Conservation (phyloP, 2,113 vertebrate genomes). For the Gobius niger region DNA sequence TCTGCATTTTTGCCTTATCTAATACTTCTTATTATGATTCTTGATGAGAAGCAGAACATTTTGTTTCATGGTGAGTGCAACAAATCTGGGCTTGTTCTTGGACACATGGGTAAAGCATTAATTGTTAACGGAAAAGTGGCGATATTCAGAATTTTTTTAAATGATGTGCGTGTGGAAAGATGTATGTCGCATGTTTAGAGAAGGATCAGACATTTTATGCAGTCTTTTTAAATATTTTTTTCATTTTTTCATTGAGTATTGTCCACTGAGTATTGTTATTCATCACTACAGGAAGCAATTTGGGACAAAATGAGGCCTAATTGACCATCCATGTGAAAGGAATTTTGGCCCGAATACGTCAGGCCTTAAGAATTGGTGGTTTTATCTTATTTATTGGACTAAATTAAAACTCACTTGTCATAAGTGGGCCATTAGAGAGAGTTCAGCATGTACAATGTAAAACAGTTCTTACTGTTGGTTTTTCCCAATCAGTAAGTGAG, state of each 20-base stretch:
- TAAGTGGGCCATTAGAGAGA: neutral
- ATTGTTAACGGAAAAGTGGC: too few species aligned
- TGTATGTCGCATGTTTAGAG: neutral
- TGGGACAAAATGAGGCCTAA: conserved; percentile 80
- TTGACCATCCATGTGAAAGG: conserved; percentile 74
- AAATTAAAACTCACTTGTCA: too few species aligned
- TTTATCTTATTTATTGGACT: conserved; percentile 21
- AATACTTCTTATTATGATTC: too few species aligned
- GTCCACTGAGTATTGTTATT: conserved; percentile 72
- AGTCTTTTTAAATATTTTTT: conserved; percentile 69
- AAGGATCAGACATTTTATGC: conserved; percentile 44
- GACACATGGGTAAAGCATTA: conserved; percentile 22
- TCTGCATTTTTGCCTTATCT: too few species aligned
- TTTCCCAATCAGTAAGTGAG: too few species aligned
- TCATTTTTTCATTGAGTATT: conserved; percentile 62
- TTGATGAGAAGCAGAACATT: too few species aligned
- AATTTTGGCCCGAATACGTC: conserved; percentile 74
- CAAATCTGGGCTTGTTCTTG: neutral
- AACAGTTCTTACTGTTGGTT: too few species aligned
- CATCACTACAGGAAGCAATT: conserved; percentile 79
- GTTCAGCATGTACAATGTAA: neutral
- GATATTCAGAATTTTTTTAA: too few species aligned
- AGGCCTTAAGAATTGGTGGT: conserved; percentile 65
- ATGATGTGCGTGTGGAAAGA: too few species aligned
- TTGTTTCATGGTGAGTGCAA: too few species aligned